Percentiles rank a stretch among this genome's conserved stretches.
phyloP scores from a whole-genome alignment of 2,888 invertebrate species.

The Thalpophila matura region DNA sequence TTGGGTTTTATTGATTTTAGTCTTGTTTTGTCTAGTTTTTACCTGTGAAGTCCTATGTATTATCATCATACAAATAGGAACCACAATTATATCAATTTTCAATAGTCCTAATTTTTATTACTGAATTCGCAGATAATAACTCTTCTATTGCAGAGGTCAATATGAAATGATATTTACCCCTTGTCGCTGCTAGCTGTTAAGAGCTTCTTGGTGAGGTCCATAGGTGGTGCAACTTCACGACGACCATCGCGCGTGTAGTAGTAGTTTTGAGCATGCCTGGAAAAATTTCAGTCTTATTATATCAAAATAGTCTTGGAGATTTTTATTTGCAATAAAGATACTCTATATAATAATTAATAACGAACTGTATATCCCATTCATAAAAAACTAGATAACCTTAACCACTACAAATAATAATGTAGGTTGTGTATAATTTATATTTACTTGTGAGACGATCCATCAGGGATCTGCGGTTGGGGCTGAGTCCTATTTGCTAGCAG shows the following conservation, averaged over 20 bases:
- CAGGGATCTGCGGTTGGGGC: slow-evolving; percentile 95
- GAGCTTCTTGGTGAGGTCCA: slow-evolving; percentile 84
- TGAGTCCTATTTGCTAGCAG: slow-evolving; percentile 94
- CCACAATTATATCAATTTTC: too few relatives aligned
- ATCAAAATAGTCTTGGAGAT: background rate
- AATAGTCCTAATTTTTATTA: too few relatives aligned
- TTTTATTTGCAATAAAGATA: too few relatives aligned
- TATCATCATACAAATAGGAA: too few relatives aligned
- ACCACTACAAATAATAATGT: background rate
- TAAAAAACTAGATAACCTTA: background rate
- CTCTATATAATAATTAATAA: too few relatives aligned
- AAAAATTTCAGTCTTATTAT: too few relatives aligned
- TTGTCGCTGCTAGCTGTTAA: slow-evolving; percentile 84
- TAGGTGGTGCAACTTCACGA: slow-evolving; percentile 94
- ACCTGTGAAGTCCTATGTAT: too few relatives aligned
- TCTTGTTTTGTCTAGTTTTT: too few relatives aligned
- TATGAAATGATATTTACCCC: slow-evolving; percentile 71
- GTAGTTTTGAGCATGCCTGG: slow-evolving; percentile 94
- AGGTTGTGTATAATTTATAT: slow-evolving; percentile 56
- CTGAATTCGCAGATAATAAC: too few relatives aligned
- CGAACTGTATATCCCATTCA: too few relatives aligned
- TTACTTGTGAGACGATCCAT: slow-evolving; percentile 94
- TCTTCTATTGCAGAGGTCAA: too few relatives aligned
- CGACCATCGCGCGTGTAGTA: slow-evolving; percentile 96
- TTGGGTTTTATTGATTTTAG: too few relatives aligned